Evolutionary conservation across 2,797 vertebrate genomes (phyloP).

Genomic region (Ispidina picta): DNA sequence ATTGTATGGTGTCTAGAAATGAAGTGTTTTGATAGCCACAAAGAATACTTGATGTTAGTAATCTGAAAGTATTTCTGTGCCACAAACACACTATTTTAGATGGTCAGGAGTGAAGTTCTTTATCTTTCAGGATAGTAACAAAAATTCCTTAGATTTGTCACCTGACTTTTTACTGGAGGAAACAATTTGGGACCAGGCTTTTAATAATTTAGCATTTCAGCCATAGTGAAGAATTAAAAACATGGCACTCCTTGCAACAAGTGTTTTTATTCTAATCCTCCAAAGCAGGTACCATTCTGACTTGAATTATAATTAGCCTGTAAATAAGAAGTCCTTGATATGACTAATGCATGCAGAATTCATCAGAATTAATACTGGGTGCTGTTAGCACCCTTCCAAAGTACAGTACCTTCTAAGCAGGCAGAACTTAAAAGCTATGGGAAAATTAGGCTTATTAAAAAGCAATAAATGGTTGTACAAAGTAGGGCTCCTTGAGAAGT

Average conservation of each 20-base stretch:
- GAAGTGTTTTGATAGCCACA: neutral
- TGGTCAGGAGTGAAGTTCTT: neutral
- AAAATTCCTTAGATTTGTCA: conserved; percentile 36
- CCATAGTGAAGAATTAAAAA: conserved; percentile 48
- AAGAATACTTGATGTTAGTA: neutral
- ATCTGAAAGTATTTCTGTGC: conserved; percentile 1
- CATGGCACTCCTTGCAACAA: conserved; percentile 34
- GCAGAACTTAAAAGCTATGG: conserved; percentile 31
- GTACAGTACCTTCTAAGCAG: conserved; percentile 15
- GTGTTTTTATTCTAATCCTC: conserved; percentile 63
- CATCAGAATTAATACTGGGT: conserved; percentile 66
- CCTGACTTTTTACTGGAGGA: conserved; percentile 10
- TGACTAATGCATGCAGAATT: conserved; percentile 64
- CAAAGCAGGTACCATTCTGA: conserved; percentile 63
- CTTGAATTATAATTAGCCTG: conserved; percentile 71
- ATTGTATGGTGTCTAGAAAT: conserved; percentile 15
- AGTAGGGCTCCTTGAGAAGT: conserved; percentile 34
- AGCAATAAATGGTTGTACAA: conserved; percentile 44
- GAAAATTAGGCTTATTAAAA: conserved; percentile 51
- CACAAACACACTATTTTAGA: conserved; percentile 9
- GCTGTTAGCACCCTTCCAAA: conserved; percentile 58
- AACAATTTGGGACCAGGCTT: conserved; percentile 14
- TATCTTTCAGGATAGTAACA: conserved; percentile 21
- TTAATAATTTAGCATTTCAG: conserved; percentile 48
- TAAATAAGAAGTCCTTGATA: conserved; percentile 54